Conservation (phyloP, 2,113 vertebrate species). For the Castor canadensis region DNA sequence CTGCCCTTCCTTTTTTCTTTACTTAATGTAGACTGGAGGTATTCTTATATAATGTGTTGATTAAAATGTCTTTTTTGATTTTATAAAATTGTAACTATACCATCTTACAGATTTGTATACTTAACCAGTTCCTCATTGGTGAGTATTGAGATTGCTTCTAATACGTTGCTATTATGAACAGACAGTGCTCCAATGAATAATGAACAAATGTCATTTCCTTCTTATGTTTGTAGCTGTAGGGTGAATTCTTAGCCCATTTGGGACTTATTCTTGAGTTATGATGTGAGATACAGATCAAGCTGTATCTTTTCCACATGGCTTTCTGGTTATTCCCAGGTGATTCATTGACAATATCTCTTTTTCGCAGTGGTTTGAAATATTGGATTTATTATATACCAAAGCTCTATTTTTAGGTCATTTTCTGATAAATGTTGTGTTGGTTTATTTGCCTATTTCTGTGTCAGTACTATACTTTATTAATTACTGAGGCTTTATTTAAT, state of each 20-base stretch:
- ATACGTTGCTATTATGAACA: neutral
- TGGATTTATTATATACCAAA: conserved; percentile 1
- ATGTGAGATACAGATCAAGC: neutral
- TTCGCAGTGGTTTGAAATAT: neutral
- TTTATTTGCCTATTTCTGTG: neutral
- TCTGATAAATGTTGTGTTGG: neutral
- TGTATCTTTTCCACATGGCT: neutral
- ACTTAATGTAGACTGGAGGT: neutral
- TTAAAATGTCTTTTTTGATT: neutral
- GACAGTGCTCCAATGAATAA: neutral
- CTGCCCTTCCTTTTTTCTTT: neutral
- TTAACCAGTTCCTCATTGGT: neutral
- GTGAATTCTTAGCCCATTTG: neutral
- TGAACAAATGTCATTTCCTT: neutral
- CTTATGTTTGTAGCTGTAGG: neutral
- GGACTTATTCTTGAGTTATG: neutral
- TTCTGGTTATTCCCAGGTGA: neutral
- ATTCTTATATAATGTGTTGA: neutral
- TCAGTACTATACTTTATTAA: neutral
- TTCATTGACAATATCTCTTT: neutral
- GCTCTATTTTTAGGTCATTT: neutral
- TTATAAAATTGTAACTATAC: neutral
- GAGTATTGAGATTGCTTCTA: neutral
- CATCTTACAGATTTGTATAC: neutral
- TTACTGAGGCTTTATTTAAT: neutral